Base-by-base conservation (phyloP, 2,888 invertebrate species). In the Drosophila greeni region DNA sequence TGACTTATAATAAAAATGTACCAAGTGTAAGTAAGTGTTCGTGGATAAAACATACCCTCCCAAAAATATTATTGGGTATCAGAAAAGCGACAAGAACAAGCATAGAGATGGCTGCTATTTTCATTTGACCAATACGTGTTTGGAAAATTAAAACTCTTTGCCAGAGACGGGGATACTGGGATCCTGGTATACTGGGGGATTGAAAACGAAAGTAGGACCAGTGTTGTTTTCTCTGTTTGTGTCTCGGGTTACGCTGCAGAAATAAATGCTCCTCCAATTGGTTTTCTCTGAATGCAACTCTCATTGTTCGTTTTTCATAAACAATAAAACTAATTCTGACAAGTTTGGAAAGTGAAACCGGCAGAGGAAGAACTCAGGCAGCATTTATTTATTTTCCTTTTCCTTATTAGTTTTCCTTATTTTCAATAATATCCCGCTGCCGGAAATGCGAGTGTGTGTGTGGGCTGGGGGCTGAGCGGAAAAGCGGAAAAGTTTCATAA, bases 261-360 rank as follows among this genome's bases (percentile, higher is more conserved):
- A 75, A 61, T 73, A 51, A 49, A 61, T 61, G 42, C 51, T 61
- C 31, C 61, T 49, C 42, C 20, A 39, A 20, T 61, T 33, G 34
- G 29, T 26, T 23, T 24, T 24, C 53, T 49, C 11, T 3, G 52
- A 52, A 62, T 62, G 62, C 62, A 61, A 51, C 31, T 52, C 66
- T 47, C 54, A 71, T 73, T 76, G 81, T 75, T 74, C 75, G 70
- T 68, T 76, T 79, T 76, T 83, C 79, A 76, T 78, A 79, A 79
- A 75, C 84, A 81, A 84, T 81, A 81, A 81, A 81, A 84, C 73
- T 83, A 75, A 67, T 75, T 78, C 70, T 76, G 84, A 82, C 84
- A 82, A 78, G 68, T 82, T 66, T 77, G 71, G 70, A 61, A 78
- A 74, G 72, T 73, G 74, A 84, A 79, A 82, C 83, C 55, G 8